Percentiles rank a stretch among this genome's conserved stretches.
These are phyloP conservation scores for Cotesia glomerata DNA, from an alignment of 1,140 invertebrate genomes.

Conservation along the genomic window DNA sequence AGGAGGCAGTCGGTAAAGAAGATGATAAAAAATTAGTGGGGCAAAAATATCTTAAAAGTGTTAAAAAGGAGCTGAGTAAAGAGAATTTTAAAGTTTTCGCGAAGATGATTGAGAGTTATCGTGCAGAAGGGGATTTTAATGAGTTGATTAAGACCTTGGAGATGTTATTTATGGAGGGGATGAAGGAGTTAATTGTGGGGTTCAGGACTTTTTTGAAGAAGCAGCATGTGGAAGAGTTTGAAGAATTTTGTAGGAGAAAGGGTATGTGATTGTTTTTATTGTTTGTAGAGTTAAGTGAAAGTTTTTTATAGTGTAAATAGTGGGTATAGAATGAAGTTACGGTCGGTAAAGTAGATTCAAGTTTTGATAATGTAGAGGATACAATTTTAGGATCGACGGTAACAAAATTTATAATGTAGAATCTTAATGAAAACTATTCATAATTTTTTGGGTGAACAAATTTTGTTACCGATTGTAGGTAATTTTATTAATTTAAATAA, in stretches of 20 bases:
- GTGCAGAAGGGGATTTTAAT: conserved; percentile 63
- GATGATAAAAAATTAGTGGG: conserved; percentile 42
- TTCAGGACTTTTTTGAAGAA: conserved; percentile 26
- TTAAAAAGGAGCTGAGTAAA: conserved; percentile 62
- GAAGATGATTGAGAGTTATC: conserved; percentile 66
- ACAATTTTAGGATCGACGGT: too few species aligned
- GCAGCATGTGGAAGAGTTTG: conserved; percentile 37
- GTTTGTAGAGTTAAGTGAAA: too few species aligned
- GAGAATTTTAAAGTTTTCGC: conserved; percentile 68
- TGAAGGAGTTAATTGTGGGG: conserved; percentile 69
- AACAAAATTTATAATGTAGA: too few species aligned
- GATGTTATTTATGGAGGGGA: conserved; percentile 61
- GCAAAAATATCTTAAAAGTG: conserved; percentile 49
- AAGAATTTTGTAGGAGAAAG: background rate
- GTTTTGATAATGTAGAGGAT: too few species aligned
- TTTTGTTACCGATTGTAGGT: too few species aligned
- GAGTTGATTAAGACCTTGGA: conserved; percentile 63
- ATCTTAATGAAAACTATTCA: too few species aligned
- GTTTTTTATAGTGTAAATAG: too few species aligned
- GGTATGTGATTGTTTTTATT: background rate
- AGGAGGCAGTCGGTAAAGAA: background rate
- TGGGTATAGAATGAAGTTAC: too few species aligned
- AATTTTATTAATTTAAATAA: too few species aligned
- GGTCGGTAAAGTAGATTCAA: too few species aligned
- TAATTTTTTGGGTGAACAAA: too few species aligned